Evolutionary conservation across 1,140 invertebrate species (phyloP).

Genomic region (Ladona fulva): DNA sequence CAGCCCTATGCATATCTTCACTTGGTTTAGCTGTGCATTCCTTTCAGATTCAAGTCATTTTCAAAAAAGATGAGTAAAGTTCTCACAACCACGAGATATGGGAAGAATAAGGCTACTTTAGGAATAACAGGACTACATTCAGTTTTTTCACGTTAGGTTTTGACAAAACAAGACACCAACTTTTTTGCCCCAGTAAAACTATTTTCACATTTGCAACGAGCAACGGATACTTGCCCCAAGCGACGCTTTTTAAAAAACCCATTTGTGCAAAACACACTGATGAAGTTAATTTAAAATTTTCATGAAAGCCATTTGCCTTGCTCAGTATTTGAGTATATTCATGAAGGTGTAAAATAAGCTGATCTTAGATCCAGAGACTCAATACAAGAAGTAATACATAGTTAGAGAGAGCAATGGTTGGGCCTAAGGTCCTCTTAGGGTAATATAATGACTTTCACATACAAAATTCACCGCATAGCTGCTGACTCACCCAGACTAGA

Average conservation of each 20-base stretch:
- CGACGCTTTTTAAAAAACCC: not conserved
- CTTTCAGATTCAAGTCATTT: not conserved
- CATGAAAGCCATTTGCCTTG: constrained; percentile 2
- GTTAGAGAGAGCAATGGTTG: not conserved
- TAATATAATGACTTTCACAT: not conserved
- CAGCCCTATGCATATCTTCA: not conserved
- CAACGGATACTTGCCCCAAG: not conserved
- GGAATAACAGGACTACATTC: constrained; percentile 1
- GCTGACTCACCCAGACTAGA: constrained; percentile 6
- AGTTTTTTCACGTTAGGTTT: not conserved
- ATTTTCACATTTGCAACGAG: not conserved
- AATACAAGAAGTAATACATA: not conserved
- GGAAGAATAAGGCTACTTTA: constrained; percentile 6
- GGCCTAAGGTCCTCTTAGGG: not conserved
- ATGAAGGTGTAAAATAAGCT: not conserved
- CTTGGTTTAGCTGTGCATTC: not conserved
- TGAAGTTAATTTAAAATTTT: not conserved
- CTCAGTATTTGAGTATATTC: not conserved
- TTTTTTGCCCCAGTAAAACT: not conserved
- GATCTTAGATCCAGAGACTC: constrained; percentile 8
- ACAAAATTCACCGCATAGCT: constrained; percentile 2
- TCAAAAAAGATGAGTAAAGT: not conserved
- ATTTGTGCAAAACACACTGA: not conserved
- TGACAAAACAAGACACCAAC: not conserved
- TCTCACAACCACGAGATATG: constrained; percentile 4